Evolutionary conservation across 2,888 invertebrate genomes (phyloP).

Genomic region (Melolontha melolontha): DNA sequence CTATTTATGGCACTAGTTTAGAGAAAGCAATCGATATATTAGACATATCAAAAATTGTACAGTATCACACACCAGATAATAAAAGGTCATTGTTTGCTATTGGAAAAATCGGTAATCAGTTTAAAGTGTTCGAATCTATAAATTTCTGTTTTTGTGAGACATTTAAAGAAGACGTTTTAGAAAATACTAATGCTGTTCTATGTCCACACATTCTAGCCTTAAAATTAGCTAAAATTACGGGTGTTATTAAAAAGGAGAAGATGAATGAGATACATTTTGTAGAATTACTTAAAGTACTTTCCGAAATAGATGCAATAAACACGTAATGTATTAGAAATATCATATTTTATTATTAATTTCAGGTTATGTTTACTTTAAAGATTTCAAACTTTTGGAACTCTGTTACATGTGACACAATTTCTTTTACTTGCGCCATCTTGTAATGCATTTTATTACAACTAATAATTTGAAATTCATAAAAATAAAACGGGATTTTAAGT

Average conservation of each 20-base stretch:
- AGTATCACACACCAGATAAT: conserved; percentile 66
- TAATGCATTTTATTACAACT: too few species aligned
- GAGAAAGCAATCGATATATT: conserved; percentile 73
- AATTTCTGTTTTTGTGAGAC: conserved; percentile 78
- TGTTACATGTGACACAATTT: too few species aligned
- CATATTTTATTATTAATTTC: neutral
- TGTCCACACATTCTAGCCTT: conserved; percentile 79
- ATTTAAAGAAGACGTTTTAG: conserved; percentile 71
- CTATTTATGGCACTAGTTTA: conserved; percentile 71
- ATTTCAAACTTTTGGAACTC: neutral
- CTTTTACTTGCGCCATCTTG: too few species aligned
- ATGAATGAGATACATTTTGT: conserved; percentile 68
- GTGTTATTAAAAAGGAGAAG: conserved; percentile 63
- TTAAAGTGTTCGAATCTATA: conserved; percentile 72
- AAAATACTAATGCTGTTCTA: conserved; percentile 66
- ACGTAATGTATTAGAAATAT: neutral
- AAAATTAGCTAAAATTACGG: conserved; percentile 69
- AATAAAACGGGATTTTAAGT: too few species aligned
- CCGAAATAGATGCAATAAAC: conserved; percentile 39
- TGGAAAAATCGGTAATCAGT: conserved; percentile 69
- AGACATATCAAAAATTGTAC: conserved; percentile 69
- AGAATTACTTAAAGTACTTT: conserved; percentile 52
- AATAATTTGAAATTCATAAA: too few species aligned
- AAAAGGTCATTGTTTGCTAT: conserved; percentile 71
- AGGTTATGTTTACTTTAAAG: conserved; percentile 1